These are phyloP conservation scores for Erannis defoliaria DNA, from an alignment of 2,888 invertebrate species.

Conservation along the genomic window DNA sequence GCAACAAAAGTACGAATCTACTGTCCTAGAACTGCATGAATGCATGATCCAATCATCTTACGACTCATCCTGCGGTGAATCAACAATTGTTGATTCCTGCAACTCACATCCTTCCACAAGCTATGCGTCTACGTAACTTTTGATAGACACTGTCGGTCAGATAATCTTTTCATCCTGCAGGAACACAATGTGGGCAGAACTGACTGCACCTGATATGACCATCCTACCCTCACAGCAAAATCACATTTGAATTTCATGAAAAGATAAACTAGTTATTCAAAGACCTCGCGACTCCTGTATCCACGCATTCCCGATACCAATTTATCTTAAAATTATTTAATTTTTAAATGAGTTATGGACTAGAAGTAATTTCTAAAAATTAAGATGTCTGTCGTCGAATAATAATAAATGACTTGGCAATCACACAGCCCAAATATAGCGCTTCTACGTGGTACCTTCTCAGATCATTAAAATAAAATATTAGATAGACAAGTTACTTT, in stretches of 20 bases:
- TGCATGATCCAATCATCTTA: background rate
- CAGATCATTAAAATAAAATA: too few relatives aligned
- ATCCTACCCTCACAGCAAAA: slow-evolving; percentile 2
- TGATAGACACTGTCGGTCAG: slow-evolving; percentile 4
- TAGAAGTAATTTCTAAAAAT: too few relatives aligned
- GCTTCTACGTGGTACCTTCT: too few relatives aligned
- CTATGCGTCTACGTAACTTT: background rate
- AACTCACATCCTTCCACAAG: slow-evolving; percentile 9
- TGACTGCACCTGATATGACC: slow-evolving; percentile 2
- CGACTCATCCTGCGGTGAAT: slow-evolving; percentile 5
- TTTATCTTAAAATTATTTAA: too few relatives aligned
- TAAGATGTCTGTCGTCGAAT: too few relatives aligned
- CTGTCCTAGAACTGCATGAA: background rate
- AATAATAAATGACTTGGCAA: too few relatives aligned
- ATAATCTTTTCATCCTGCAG: slow-evolving; percentile 21
- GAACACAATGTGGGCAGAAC: slow-evolving; percentile 7
- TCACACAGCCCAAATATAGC: too few relatives aligned
- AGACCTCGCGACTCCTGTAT: too few relatives aligned
- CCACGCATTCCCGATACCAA: too few relatives aligned
- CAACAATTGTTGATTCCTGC: slow-evolving; percentile 1
- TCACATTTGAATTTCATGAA: background rate
- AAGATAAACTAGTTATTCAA: too few relatives aligned
- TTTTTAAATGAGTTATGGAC: too few relatives aligned
- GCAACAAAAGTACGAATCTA: background rate
- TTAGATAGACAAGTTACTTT: too few relatives aligned